Conservation (phyloP, 2,888 invertebrate species). For the Drosophila kuntzei region DNA sequence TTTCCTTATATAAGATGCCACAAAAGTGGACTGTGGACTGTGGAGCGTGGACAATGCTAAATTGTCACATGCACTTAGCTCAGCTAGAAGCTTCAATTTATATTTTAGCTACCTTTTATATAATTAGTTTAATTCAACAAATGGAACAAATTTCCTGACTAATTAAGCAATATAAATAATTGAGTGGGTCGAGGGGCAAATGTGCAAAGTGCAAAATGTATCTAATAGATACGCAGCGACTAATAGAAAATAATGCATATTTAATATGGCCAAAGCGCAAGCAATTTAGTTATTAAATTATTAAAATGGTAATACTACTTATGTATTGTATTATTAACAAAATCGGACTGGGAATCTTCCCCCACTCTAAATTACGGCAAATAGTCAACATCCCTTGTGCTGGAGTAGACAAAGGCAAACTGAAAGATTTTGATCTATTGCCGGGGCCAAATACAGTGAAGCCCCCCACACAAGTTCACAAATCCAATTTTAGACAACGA, state of each 20-base stretch:
- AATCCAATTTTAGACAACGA: slow-evolving; percentile 64
- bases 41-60: slow-evolving; percentile 9
- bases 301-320: slow-evolving; percentile 40
- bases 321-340: slow-evolving; percentile 1
- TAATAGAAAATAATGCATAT: slow-evolving; percentile 57
- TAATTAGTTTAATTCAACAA: slow-evolving; percentile 72
- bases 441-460: slow-evolving; percentile 41
- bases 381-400: slow-evolving; percentile 5
- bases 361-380: background rate
- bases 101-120: slow-evolving; percentile 49
- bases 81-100: background rate
- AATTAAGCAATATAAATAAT: slow-evolving; percentile 71
- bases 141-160: slow-evolving; percentile 38
- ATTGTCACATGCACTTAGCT: slow-evolving; percentile 57
- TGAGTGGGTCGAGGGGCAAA: slow-evolving; percentile 45
- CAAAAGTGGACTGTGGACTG: background rate
- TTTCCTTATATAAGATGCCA: slow-evolving; percentile 25
- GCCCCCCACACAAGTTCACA: slow-evolving; percentile 40
- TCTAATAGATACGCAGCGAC: slow-evolving; percentile 43
- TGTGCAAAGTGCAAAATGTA: slow-evolving; percentile 50
- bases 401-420: slow-evolving; percentile 20
- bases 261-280: slow-evolving; percentile 47
- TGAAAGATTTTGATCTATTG: slow-evolving; percentile 74
- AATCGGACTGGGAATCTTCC: background rate
- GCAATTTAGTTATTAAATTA: slow-evolving; percentile 58